Percentiles rank a stretch among this genome's conserved stretches.
Evolutionary conservation across 1,140 invertebrate species (phyloP).

Genomic region (Solen grandis): DNA sequence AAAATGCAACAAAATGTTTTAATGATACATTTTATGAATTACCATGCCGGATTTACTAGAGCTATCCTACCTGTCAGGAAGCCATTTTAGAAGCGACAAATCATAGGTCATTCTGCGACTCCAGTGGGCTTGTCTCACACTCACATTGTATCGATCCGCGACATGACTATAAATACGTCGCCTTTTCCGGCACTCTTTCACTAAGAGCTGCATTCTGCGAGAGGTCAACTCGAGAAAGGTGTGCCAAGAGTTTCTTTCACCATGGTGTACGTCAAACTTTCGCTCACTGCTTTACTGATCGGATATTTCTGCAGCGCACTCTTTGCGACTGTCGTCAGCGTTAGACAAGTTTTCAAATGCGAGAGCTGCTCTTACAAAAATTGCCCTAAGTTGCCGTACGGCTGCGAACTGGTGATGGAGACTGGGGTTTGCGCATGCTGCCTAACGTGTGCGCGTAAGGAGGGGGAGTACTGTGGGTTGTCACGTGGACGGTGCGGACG

Average conservation of each 20-base stretch:
- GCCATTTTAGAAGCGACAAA: no score
- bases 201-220: neutral
- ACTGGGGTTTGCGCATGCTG: slow-evolving; percentile 55
- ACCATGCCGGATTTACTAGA: no score
- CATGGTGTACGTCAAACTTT: slow-evolving; percentile 1
- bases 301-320: neutral
- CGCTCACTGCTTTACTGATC: no score
- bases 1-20: no score
- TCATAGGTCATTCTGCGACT: no score
- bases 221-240: neutral
- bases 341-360: slow-evolving; percentile 22
- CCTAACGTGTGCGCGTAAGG: slow-evolving; percentile 35
- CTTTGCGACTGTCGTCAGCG: neutral
- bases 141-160: no score
- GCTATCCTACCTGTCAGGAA: no score
- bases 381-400: slow-evolving; percentile 15
- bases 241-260: neutral
- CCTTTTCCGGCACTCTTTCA: neutral
- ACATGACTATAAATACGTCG: neutral
- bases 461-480: slow-evolving; percentile 53
- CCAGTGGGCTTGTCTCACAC: no score
- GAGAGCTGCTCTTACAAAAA: neutral
- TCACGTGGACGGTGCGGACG: slow-evolving; percentile 41
- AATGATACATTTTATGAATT: no score
- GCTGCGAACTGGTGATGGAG: slow-evolving; percentile 50